A percentile compares a stretch with the other conserved stretches of the same genome.
phyloP scores from a whole-genome alignment of 2,113 vertebrate genomes.

The Toxotes jaculatrix region DNA sequence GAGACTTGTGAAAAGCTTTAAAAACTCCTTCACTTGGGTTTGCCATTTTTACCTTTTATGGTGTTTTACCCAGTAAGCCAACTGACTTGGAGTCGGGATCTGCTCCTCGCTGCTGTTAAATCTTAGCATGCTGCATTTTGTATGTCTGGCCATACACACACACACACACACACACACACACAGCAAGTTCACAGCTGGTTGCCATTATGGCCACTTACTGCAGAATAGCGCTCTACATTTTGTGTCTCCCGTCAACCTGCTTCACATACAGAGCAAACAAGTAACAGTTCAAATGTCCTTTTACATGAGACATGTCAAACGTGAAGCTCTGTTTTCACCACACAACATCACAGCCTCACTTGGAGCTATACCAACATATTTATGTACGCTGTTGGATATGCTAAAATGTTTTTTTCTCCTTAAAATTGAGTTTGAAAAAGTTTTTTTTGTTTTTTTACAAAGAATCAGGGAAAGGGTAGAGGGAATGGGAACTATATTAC shows the following conservation, averaged over 20 bases:
- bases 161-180: conserved; percentile 16
- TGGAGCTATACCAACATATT: not conserved
- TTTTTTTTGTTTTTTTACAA: not conserved
- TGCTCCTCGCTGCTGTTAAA: conserved; percentile 59
- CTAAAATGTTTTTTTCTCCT: not conserved
- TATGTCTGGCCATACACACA: conserved; percentile 9
- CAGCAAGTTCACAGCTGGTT: conserved; percentile 79
- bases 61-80: conserved; percentile 52
- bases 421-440: no score
- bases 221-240: conserved; percentile 69
- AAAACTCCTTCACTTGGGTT: conserved; percentile 20
- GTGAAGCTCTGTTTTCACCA: not conserved
- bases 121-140: conserved; percentile 44
- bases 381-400: not conserved
- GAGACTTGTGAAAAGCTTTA: conserved; percentile 40
- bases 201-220: conserved; percentile 77
- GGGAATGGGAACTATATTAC: not conserved
- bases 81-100: conserved; percentile 46
- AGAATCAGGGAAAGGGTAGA: not conserved
- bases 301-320: not conserved
- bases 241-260: conserved; percentile 66
- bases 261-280: conserved; percentile 41
- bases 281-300: conserved; percentile 28
- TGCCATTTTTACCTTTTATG: conserved; percentile 77
- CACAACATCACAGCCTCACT: not conserved